phyloP scores from a whole-genome alignment of 2,888 invertebrate genomes.

The Pecten maximus region DNA sequence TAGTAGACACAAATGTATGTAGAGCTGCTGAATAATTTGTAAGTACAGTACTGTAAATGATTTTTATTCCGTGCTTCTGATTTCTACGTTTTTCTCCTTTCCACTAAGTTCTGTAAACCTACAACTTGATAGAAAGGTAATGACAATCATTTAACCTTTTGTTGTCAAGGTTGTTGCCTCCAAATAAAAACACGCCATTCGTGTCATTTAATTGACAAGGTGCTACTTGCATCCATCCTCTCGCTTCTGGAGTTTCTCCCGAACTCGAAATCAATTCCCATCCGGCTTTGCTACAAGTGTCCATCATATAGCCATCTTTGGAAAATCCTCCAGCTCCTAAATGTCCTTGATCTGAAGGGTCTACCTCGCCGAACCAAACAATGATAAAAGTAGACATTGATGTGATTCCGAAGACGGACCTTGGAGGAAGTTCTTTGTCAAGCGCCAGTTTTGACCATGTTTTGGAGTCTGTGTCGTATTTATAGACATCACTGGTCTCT shows the following conservation, averaged over 20 bases:
- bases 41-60: too few relatives aligned
- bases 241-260: conserved; percentile 40
- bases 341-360: conserved; percentile 57
- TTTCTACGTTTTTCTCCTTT: too few relatives aligned
- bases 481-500: conserved; percentile 58
- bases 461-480: conserved; percentile 51
- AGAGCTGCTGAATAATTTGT: too few relatives aligned
- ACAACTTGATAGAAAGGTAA: conserved; percentile 38
- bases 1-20: too few relatives aligned
- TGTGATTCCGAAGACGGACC: conserved; percentile 61
- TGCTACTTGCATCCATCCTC: conserved; percentile 59
- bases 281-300: conserved; percentile 37
- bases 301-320: conserved; percentile 54
- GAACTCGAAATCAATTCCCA: conserved; percentile 48
- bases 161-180: conserved; percentile 53
- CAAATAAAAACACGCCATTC: conserved; percentile 52
- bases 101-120: too few relatives aligned
- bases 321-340: conserved; percentile 59
- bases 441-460: conserved; percentile 53
- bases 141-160: conserved; percentile 52
- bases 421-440: conserved; percentile 52
- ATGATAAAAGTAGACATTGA: conserved; percentile 49
- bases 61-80: too few relatives aligned
- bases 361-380: conserved; percentile 59
- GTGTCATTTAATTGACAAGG: background rate